Evolutionary conservation across 2,797 vertebrate genomes (phyloP), one percentile per base, ranked within the genome.

Genomic region (Denticeps clupeoides): DNA sequence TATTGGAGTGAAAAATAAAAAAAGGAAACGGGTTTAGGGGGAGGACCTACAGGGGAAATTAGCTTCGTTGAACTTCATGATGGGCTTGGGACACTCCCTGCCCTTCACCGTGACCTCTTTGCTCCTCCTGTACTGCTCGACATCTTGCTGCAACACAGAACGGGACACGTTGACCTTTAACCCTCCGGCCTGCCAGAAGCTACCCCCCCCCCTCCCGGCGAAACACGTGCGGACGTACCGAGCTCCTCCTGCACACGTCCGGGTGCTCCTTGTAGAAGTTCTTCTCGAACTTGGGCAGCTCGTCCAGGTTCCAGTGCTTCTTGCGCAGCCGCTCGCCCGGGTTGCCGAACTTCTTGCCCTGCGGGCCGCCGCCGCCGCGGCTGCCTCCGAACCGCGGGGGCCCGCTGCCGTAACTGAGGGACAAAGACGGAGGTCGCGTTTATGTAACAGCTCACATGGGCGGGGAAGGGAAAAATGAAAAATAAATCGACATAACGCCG

Each of bases 271-370:
- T 89, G 51, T 98, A 99, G 46, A 99, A 98, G 74, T 98, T 97
- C 67, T 98, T 97, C 79, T 99, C 94, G 56, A 98, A 98, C 67
- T 98, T 97, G 0, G 95, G 93, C 19, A 98, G 84, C 46, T 95
- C 90, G 51, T 97, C 90, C 59, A 98, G 70, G 64, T 99, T 95
- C 95, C 94, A 99, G 78, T 96, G 92, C 64, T 93, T 97, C 72
- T 99, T 98, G 8, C 92, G 79, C 49, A 99, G 84, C 1, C 93
- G 82, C 4, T 99, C 94, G 1, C 95, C 94, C 1, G 95, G 93
- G 29, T 97, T 97, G 11, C 95, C 94, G 59, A 91, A 99, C 68
- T 97, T 99, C 38, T 90, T 91, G 37, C 87, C 87, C 0, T 68
- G 60, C n/a, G n/a, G n/a, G n/a, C n/a, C n/a, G 62, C 84, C 19